phyloP scores from a whole-genome alignment of 2,888 invertebrate genomes.

The Diadegma fenestrale region DNA sequence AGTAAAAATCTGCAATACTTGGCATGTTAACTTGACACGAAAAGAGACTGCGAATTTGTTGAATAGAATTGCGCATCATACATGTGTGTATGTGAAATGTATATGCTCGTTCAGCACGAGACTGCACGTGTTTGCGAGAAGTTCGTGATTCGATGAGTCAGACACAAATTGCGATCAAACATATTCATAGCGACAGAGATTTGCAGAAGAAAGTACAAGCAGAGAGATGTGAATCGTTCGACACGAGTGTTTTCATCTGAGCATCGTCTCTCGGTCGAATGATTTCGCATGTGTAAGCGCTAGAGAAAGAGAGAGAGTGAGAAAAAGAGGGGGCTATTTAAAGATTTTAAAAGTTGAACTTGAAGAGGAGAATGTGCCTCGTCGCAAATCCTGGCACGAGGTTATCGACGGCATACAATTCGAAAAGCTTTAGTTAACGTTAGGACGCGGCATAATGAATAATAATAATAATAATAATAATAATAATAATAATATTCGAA shows the following conservation, averaged over 20 bases:
- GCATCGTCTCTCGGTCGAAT: slow-evolving; percentile 21
- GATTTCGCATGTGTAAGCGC: slow-evolving; percentile 7
- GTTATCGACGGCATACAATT: slow-evolving; percentile 35
- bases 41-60: slow-evolving; percentile 8
- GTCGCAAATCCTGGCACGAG: slow-evolving; percentile 21
- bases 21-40: not conserved
- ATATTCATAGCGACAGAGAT: slow-evolving; percentile 39
- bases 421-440: slow-evolving; percentile 53
- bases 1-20: not conserved
- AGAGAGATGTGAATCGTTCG: slow-evolving; percentile 13
- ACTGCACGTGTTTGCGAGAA: slow-evolving; percentile 41
- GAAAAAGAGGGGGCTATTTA: slow-evolving; percentile 2
- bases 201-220: not conserved
- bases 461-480: slow-evolving; percentile 24
- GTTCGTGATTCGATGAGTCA: slow-evolving; percentile 49
- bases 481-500: slow-evolving; percentile 15
- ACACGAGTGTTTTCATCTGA: slow-evolving; percentile 10
- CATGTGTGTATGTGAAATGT: not conserved
- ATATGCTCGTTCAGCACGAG: slow-evolving; percentile 31
- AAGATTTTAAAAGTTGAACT: slow-evolving; percentile 26
- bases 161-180: slow-evolving; percentile 31
- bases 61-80: slow-evolving; percentile 5
- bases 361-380: slow-evolving; percentile 39
- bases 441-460: slow-evolving; percentile 66
- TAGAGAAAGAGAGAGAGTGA: not conserved